Evolutionary conservation across 1,140 invertebrate species (phyloP), one percentile per base, ranked within the genome.

Genomic region (Lethrus apterus): DNA sequence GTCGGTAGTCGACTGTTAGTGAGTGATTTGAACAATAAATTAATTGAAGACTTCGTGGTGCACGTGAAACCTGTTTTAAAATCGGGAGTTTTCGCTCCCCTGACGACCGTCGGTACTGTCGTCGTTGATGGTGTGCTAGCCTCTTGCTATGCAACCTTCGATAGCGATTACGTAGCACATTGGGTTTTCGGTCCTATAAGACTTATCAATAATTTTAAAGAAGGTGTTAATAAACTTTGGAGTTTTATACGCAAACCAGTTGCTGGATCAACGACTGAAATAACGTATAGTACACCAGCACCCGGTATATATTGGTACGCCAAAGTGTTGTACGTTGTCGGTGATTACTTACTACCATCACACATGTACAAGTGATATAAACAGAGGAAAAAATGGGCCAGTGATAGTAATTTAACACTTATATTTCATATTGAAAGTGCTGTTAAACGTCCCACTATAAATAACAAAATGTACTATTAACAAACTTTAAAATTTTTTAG

Each of bases 81-180:
- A 13, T 68, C 68, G 20, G 95, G 94, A 5, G 81, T 93, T 1
- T 93, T 78, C 59, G 94, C 94, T 1, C 95, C 95, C 0, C 71
- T 98, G 9, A 99, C 95, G 0, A 66, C 66, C 11, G 76, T 78
- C 7, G 95, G 95, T 1, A 96, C 85, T 17, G 70, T 98, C 8
- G 73, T 98, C 17, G 89, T 98, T 1, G 83, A 98, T 65, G 84
- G 85, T 48, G 82, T 95, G 2, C 75, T 93, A 1, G 88, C 89
- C 1, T 97, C 93, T 0, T 98, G 94, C 65, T 99, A 98, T 70
- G 94, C 94, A 0, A 71, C 92, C 7, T 75, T 98, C 10, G 76
- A 86, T 62, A 89, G 84, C 66, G 90, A 94, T 55, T 65, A 67
- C 5, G 49, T 96, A 34, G 93, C 92, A 3, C 93, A 97, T 63